Evolutionary conservation across 35 echinoderm and acorn worm species (phyloP).

Genomic region (Strongylocentrotus purpuratus): DNA sequence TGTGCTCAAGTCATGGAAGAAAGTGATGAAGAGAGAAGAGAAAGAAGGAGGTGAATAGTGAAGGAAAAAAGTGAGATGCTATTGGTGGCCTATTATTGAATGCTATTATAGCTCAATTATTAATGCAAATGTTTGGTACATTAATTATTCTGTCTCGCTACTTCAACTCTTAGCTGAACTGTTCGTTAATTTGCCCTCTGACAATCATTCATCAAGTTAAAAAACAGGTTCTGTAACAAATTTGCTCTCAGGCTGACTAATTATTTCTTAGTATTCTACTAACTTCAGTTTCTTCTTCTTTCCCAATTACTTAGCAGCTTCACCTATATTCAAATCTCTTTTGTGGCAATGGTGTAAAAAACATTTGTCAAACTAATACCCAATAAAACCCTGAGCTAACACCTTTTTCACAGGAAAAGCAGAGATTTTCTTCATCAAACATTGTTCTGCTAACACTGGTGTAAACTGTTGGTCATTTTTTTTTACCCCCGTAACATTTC

Average conservation of each 20-base stretch:
- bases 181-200: not conserved
- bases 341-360: not conserved
- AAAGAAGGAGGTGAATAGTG: not conserved
- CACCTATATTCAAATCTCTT: not conserved
- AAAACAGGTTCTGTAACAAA: not conserved
- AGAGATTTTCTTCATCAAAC: not conserved
- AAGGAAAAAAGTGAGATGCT: not conserved
- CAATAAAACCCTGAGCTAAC: not conserved
- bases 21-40: not conserved
- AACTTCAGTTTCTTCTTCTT: not conserved
- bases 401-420: not conserved
- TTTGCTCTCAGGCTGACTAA: not conserved
- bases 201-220: not conserved
- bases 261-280: not conserved
- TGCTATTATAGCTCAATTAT: not conserved
- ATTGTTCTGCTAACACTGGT: not conserved
- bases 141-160: not conserved
- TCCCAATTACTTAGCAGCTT: not conserved
- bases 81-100: not conserved
- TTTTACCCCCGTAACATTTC: too few relatives aligned
- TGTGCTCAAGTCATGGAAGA: too few relatives aligned
- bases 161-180: not conserved
- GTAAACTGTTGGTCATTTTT: not conserved
- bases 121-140: not conserved
- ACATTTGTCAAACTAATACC: not conserved